Evolutionary conservation across 2,113 vertebrate genomes (phyloP), one percentile per base, ranked within the genome.

Genomic region (Oriolus oriolus): DNA sequence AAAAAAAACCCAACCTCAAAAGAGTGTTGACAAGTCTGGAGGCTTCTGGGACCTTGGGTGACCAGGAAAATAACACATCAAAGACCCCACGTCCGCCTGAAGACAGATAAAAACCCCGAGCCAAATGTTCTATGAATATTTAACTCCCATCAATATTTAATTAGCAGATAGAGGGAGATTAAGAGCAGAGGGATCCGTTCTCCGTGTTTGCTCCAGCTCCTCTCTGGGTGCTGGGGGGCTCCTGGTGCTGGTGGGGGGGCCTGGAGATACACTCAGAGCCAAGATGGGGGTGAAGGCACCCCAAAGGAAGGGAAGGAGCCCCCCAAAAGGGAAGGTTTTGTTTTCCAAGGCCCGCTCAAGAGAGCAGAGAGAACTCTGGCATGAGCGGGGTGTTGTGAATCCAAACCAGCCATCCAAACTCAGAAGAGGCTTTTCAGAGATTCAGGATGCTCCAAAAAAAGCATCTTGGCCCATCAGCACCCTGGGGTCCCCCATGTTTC

Each of bases 81-180:
- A 94, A 97, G 96, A 85, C 90, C 92, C 89, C 79, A 80, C 2
- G 22, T 41, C 57, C 13, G 79, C 93, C 92, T 78, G 96, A 92
- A 93, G 96, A 93, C 71, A 81, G 92, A 94, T 66, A 78, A 92
- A 94, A 95, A 93, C 92, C 66, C 64, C 3, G 44, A 94, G 85
- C 93, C 93, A 97, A 97, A 70, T 94, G 95, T 84, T 90, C 88
- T 56, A 97, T 96, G 96, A 96, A 97, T 97, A 96, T 96, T 96
- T 96, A 96, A 97, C 60, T 18, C 24, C 88, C 93, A 96, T 97
- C 90, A 96, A 97, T 97, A 89, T 95, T 97, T 97, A 96, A 97
- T 96, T 84, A 92, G 92, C 68, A 87, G 95, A 90, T 78, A 64
- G 71, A 94, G 54, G 78, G 63, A 93, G 93, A 90, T 94, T 75